Base-by-base conservation (phyloP, 1,140 invertebrate genomes). In the Drosophila sp. region DNA sequence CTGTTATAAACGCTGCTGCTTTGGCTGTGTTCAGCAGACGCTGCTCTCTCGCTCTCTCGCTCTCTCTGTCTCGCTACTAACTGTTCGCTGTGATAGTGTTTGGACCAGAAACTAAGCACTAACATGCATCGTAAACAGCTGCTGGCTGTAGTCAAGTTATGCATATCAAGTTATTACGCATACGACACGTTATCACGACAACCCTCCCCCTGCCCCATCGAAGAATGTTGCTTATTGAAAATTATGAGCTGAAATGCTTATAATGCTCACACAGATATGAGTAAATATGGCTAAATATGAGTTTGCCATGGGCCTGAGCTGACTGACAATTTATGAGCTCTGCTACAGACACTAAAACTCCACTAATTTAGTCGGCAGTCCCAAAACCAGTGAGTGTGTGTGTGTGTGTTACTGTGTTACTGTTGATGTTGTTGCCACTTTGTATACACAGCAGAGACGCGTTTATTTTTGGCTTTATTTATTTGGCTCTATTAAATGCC, bases 401-500 rank as follows among this genome's bases (percentile, higher is more conserved):
- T 40, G 27, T 29, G 0, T 29, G 27, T 29, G 27, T 45, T 50
- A 16, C 18, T 63, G 59, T 34, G 67, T 41, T 56, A 63, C 46
- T 53, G 59, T 56, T 56, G 43, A 40, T 38, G 50, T 53, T 36
- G 56, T 56, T 73, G 48, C 48, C 77, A 69, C 43, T 65, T 61
- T 71, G 70, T 72, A 75, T 53, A 64, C 81, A 65, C 59, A 53
- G 34, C 78, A 27, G n/a, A 9, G 43, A 34, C 51, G 58, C 75
- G 64, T 74, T 77, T 77, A 74, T 78, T 75, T 78, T 75, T 65
- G 43, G 66, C 48, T 61, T 70, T 84, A 86, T 84, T 84, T 84
- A 86, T 87, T 82, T 82, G 78, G 57, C 72, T 82, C 78, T 87
- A 87, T 86, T 87, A 78, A 86, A 83, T 80, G 80, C 77, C 64